Percentiles rank a stretch among this genome's conserved stretches.
These are phyloP conservation scores for Limnodromus scolopaceus DNA, from an alignment of 2,797 vertebrate genomes.

Conservation along the genomic window DNA sequence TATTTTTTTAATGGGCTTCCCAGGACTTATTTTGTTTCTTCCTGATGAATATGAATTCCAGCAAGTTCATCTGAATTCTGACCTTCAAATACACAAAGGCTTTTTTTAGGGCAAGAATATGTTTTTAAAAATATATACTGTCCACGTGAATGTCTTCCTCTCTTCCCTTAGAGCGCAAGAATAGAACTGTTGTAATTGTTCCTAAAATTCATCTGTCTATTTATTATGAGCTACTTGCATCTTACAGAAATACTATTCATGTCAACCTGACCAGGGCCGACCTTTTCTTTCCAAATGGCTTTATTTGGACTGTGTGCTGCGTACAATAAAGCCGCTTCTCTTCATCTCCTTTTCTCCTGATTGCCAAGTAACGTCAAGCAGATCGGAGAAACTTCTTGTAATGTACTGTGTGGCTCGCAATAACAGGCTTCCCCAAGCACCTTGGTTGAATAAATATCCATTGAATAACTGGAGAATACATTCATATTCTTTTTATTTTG, in stretches of 20 bases:
- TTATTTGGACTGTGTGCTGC: background rate
- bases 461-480: constrained; percentile 27
- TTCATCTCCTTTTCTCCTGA: background rate
- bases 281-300: background rate
- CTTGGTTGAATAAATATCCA: constrained; percentile 29
- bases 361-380: background rate
- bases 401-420: background rate
- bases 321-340: background rate
- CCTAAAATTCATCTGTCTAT: background rate
- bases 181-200: background rate
- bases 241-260: background rate
- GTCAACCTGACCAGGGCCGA: background rate
- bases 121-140: background rate
- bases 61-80: background rate
- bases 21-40: constrained; percentile 29
- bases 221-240: background rate
- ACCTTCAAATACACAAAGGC: constrained; percentile 6
- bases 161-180: background rate
- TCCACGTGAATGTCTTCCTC: background rate
- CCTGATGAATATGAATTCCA: background rate
- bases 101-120: background rate
- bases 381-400: background rate
- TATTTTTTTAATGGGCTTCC: constrained; percentile 56
- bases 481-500: constrained; percentile 56
- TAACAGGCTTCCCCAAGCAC: background rate